phyloP scores from a whole-genome alignment of 2,113 vertebrate genomes.

The Cygnus buccinator region DNA sequence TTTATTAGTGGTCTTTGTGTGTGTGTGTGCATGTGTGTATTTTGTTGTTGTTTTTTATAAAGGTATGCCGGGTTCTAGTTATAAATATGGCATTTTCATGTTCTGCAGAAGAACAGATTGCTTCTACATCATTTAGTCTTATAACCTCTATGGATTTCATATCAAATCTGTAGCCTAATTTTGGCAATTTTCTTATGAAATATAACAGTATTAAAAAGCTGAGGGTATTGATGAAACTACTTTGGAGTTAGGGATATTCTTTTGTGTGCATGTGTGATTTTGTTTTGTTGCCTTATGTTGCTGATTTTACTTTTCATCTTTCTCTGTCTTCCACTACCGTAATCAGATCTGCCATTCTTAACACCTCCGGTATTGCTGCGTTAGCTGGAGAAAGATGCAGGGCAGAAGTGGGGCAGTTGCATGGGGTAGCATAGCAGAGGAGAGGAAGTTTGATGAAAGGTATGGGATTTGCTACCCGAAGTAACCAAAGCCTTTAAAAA shows the following conservation, averaged over 20 bases:
- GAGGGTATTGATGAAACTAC: not conserved
- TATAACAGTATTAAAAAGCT: not conserved
- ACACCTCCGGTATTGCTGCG: not conserved
- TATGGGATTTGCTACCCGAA: not conserved
- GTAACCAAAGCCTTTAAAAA: not conserved
- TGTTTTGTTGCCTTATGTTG: conserved; percentile 20
- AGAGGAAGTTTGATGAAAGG: not conserved
- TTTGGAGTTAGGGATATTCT: not conserved
- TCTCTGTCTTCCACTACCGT: not conserved
- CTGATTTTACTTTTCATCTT: conserved; percentile 32
- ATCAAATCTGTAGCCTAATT: not conserved
- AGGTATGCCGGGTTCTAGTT: not conserved
- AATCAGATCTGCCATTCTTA: not conserved
- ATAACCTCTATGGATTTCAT: not conserved
- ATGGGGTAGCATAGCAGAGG: not conserved
- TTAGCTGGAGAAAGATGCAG: not conserved
- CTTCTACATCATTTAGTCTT: not conserved
- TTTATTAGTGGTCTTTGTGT: not conserved
- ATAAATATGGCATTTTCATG: not conserved
- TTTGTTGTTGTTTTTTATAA: not conserved
- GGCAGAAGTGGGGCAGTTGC: not conserved
- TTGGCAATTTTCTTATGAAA: not conserved
- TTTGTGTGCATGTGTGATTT: not conserved
- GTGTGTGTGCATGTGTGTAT: too few species aligned
- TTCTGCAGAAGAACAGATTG: not conserved